Conservation (phyloP, 2,888 invertebrate species). For the Heliconius charithonia region DNA sequence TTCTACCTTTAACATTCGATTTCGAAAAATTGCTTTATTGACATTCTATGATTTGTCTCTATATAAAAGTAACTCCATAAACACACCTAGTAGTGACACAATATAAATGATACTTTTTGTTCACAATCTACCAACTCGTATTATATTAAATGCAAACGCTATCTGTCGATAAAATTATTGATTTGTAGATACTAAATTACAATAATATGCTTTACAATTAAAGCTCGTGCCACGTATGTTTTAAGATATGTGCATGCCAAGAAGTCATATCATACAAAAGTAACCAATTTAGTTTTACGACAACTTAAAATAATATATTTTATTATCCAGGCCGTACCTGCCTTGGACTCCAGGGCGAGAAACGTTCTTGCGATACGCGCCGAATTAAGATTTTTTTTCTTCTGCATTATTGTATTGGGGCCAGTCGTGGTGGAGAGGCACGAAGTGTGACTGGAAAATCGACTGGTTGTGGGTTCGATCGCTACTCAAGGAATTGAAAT, state of each 20-base stretch:
- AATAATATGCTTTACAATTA: slow-evolving; percentile 2
- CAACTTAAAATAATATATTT: neutral
- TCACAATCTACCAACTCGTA: neutral
- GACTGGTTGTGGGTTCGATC: no score
- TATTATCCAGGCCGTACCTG: no score
- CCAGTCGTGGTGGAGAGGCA: no score
- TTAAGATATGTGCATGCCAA: neutral
- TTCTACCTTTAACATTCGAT: neutral
- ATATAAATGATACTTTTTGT: neutral
- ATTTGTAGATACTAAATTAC: slow-evolving; percentile 30
- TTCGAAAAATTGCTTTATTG: neutral
- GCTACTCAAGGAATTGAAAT: no score
- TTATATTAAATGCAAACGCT: slow-evolving; percentile 21
- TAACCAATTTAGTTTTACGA: neutral
- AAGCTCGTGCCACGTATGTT: neutral
- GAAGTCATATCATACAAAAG: neutral
- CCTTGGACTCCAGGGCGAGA: no score
- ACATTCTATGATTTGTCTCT: no score
- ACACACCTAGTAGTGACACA: neutral
- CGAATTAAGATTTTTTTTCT: no score
- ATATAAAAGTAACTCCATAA: no score
- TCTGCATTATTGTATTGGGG: no score
- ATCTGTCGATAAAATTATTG: slow-evolving; percentile 42
- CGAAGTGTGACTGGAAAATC: no score
- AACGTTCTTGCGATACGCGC: no score